Percentiles rank a stretch among this genome's conserved stretches.
Conservation (phyloP, 92 coral and sea anemone genomes). For the Palythoa heliodiscus region DNA sequence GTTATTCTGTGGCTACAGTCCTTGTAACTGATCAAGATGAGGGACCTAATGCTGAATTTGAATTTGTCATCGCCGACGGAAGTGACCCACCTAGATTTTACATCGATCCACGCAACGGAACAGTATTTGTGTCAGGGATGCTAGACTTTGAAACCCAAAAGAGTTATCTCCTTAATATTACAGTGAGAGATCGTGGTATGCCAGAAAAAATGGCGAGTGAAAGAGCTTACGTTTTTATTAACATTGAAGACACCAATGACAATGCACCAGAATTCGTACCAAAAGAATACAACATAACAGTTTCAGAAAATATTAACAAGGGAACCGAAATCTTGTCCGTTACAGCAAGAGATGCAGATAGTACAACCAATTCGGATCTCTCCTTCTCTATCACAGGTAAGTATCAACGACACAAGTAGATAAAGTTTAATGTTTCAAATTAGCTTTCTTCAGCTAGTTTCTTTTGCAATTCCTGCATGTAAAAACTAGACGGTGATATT, state of each 20-base stretch:
- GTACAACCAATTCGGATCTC: constrained; percentile 64
- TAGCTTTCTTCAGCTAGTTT: no score
- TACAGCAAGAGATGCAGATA: constrained; percentile 73
- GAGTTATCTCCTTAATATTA: constrained; percentile 72
- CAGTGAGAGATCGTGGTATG: constrained; percentile 76
- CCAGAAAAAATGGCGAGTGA: constrained; percentile 52
- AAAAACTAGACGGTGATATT: no score
- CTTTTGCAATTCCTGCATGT: no score
- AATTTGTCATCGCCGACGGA: constrained; percentile 69
- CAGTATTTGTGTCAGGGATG: constrained; percentile 85
- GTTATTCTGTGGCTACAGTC: constrained; percentile 67
- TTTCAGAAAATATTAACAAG: constrained; percentile 52
- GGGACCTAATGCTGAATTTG: constrained; percentile 84
- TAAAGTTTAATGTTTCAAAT: no score
- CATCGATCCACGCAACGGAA: constrained; percentile 81
- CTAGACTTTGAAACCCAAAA: constrained; percentile 78
- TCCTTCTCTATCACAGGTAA: constrained; percentile 61
- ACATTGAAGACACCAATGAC: constrained; percentile 73
- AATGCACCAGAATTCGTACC: constrained; percentile 76
- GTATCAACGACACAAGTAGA: background rate
- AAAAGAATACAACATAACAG: constrained; percentile 56
- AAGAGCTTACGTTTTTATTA: constrained; percentile 60
- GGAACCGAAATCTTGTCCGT: constrained; percentile 65
- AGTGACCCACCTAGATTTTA: constrained; percentile 85
- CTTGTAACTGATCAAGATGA: constrained; percentile 76